Conservation (phyloP, 1,140 invertebrate genomes). For the Dreissena rostriformis region DNA sequence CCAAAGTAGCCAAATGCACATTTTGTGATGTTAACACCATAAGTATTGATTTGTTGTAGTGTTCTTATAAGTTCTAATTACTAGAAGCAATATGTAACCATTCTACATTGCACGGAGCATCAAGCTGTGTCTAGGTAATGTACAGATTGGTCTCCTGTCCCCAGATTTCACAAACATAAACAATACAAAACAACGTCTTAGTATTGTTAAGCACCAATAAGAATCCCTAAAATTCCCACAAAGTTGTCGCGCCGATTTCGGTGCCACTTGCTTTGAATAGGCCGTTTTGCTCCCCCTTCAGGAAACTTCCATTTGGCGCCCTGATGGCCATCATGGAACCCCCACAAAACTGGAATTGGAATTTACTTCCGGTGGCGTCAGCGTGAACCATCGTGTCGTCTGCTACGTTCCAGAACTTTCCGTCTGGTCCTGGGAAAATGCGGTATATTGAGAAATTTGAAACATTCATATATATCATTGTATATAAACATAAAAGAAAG, state of each 20-base stretch:
- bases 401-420: constrained; percentile 90
- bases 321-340: constrained; percentile 96
- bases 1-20: too few species aligned
- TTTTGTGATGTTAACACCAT: too few species aligned
- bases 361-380: constrained; percentile 91
- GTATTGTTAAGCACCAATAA: not conserved
- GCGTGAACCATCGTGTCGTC: constrained; percentile 91
- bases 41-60: too few species aligned
- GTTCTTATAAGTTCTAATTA: too few species aligned
- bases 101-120: too few species aligned
- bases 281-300: constrained; percentile 97
- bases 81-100: too few species aligned
- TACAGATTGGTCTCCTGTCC: too few species aligned
- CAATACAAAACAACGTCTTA: too few species aligned
- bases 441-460: not conserved
- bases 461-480: not conserved
- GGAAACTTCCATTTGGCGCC: constrained; percentile 88
- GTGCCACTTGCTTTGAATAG: constrained; percentile 88
- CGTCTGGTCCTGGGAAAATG: constrained; percentile 89
- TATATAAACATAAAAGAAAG: not conserved
- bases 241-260: constrained; percentile 80
- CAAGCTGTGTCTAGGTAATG: too few species aligned
- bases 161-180: too few species aligned
- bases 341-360: constrained; percentile 95
- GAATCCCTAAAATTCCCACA: constrained; percentile 77